phyloP scores from a whole-genome alignment of 2,888 invertebrate species.

The Anaspis maculata region DNA sequence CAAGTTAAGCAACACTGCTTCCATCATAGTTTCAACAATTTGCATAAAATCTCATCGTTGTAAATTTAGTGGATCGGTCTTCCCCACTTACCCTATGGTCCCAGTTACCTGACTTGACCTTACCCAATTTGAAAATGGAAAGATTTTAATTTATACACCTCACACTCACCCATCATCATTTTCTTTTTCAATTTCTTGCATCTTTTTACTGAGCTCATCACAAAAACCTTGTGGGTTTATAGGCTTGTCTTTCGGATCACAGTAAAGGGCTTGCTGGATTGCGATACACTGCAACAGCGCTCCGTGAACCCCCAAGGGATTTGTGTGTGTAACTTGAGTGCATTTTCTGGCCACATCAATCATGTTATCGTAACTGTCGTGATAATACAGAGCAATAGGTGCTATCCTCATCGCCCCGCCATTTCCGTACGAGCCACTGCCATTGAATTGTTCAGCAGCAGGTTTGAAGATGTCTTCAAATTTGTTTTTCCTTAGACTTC shows the following conservation, averaged over 20 bases:
- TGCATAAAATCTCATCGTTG: too few species aligned
- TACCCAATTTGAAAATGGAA: too few species aligned
- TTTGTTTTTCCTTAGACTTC: constrained; percentile 46
- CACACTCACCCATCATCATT: constrained; percentile 36
- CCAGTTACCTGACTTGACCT: too few species aligned
- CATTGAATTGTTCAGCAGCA: constrained; percentile 57
- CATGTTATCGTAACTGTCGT: constrained; percentile 44
- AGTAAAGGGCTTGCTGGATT: constrained; percentile 46
- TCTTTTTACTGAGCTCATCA: constrained; percentile 45
- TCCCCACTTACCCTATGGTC: too few species aligned
- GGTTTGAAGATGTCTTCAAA: constrained; percentile 54
- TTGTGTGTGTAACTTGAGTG: constrained; percentile 57
- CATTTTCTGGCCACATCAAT: constrained; percentile 44
- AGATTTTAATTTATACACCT: not conserved
- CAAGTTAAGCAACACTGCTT: too few species aligned
- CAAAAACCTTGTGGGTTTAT: constrained; percentile 47
- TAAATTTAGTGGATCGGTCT: too few species aligned
- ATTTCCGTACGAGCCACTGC: constrained; percentile 67
- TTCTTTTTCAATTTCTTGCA: constrained; percentile 43
- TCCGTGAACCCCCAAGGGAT: constrained; percentile 48
- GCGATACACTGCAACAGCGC: constrained; percentile 52
- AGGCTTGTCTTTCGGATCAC: constrained; percentile 39
- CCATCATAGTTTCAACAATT: too few species aligned
- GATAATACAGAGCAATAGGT: constrained; percentile 56
- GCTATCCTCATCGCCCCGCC: constrained; percentile 68